phyloP scores from a whole-genome alignment of 1,140 invertebrate species.

The Pectinophora gossypiella region DNA sequence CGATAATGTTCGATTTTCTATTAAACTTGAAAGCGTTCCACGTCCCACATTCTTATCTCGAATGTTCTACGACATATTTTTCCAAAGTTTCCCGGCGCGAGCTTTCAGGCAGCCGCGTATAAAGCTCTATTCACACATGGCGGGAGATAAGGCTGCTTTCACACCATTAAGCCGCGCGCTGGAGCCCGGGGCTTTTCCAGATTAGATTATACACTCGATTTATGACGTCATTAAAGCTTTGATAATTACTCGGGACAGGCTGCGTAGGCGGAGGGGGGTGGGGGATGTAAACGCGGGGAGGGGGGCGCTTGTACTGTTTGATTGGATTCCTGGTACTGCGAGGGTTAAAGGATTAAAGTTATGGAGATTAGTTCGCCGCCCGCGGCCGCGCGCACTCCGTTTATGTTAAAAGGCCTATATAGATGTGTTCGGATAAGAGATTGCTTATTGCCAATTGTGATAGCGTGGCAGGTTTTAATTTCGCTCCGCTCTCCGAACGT shows the following conservation, averaged over 20 bases:
- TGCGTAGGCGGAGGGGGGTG: slow-evolving; percentile 55
- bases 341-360: slow-evolving; percentile 74
- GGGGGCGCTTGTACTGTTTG: slow-evolving; percentile 69
- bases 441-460: slow-evolving; percentile 74
- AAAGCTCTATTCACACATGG: slow-evolving; percentile 75
- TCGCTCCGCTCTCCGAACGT: slow-evolving; percentile 36
- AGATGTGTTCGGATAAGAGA: slow-evolving; percentile 72
- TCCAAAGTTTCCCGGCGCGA: slow-evolving; percentile 72
- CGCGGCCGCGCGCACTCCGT: slow-evolving; percentile 61
- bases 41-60: slow-evolving; percentile 72
- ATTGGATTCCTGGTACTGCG: slow-evolving; percentile 72
- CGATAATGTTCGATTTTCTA: slow-evolving; percentile 75
- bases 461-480: slow-evolving; percentile 66
- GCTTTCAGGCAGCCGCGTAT: slow-evolving; percentile 69
- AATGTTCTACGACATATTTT: slow-evolving; percentile 72
- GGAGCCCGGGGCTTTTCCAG: slow-evolving; percentile 75
- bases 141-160: slow-evolving; percentile 73
- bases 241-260: slow-evolving; percentile 76
- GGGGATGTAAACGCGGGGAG: slow-evolving; percentile 25
- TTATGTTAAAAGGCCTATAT: slow-evolving; percentile 71
- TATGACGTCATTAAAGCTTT: slow-evolving; percentile 76
- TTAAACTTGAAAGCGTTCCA: slow-evolving; percentile 72
- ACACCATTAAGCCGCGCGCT: slow-evolving; percentile 72
- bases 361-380: slow-evolving; percentile 73
- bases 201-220: slow-evolving; percentile 77